phyloP scores from a whole-genome alignment of 2,888 invertebrate species.

The Pardosa pseudoannulata region DNA sequence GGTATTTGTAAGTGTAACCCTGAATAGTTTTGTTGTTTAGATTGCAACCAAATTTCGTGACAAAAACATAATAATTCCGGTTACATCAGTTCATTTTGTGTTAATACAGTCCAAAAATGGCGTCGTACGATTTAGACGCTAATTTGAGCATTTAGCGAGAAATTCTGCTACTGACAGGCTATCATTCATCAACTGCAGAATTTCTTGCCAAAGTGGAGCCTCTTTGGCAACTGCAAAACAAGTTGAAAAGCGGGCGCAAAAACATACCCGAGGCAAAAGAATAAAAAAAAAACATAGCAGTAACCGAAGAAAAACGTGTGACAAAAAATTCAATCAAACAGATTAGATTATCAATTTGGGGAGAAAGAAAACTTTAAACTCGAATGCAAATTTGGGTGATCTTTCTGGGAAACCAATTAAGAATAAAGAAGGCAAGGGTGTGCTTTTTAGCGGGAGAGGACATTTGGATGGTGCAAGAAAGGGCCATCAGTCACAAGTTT shows the following conservation, averaged over 20 bases:
- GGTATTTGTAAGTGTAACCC: no score
- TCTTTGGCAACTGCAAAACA: conserved; percentile 45
- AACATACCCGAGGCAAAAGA: background rate
- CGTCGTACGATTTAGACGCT: background rate
- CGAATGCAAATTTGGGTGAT: conserved; percentile 53
- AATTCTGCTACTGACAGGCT: background rate
- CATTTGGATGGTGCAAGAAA: conserved; percentile 13
- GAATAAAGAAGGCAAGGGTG: conserved; percentile 13
- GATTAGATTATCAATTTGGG: conserved; percentile 71
- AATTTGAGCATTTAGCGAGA: conserved; percentile 10
- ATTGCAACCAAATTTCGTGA: no score
- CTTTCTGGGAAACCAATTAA: conserved; percentile 64
- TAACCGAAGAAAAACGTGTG: background rate
- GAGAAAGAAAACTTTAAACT: conserved; percentile 31
- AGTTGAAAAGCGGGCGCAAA: background rate
- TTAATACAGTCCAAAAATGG: conserved; percentile 28
- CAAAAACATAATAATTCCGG: no score
- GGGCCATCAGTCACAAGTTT: conserved; percentile 58
- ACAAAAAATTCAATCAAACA: conserved; percentile 64
- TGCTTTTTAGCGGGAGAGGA: conserved; percentile 37
- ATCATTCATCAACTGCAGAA: conserved; percentile 38
- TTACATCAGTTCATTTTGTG: background rate
- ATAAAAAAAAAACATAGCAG: background rate
- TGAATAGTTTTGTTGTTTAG: no score
- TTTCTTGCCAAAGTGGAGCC: conserved; percentile 40